These are phyloP conservation scores for Trematocara zebra DNA, from an alignment of 2,113 vertebrate genomes.

Conservation along the genomic window DNA sequence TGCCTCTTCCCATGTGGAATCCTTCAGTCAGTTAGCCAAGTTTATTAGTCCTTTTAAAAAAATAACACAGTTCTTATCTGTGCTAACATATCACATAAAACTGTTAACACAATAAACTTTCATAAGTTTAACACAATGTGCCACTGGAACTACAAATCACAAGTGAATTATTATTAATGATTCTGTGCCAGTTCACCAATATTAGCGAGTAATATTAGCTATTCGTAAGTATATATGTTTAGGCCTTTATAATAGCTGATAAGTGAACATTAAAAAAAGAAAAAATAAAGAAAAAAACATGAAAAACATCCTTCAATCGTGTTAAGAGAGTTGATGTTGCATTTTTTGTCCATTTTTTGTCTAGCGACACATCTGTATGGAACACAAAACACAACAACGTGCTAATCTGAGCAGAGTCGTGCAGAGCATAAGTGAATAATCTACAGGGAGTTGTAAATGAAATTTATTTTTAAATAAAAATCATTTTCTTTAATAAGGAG, in stretches of 20 bases:
- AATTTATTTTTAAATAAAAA: neutral
- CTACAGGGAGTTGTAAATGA: neutral
- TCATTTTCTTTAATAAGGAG: neutral
- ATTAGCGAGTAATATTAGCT: neutral
- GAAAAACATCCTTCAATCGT: neutral
- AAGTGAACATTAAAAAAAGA: neutral
- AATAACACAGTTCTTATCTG: neutral
- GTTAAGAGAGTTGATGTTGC: neutral
- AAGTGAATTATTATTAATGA: neutral
- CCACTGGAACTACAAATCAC: neutral
- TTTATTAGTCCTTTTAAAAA: neutral
- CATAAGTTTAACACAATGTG: neutral
- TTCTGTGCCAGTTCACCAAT: fast-evolving
- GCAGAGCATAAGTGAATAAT: neutral
- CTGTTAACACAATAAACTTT: neutral
- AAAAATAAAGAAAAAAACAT: neutral
- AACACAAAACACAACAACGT: neutral
- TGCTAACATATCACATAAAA: neutral
- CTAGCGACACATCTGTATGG: neutral
- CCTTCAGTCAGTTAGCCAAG: neutral
- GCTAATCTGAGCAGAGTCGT: neutral
- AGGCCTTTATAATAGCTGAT: neutral
- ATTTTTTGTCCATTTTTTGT: neutral
- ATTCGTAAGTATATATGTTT: neutral
- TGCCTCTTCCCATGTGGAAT: neutral